Evolutionary conservation across 1,140 invertebrate genomes (phyloP), one percentile per base, ranked within the genome.

Genomic region (Laodelphax striatellus): DNA sequence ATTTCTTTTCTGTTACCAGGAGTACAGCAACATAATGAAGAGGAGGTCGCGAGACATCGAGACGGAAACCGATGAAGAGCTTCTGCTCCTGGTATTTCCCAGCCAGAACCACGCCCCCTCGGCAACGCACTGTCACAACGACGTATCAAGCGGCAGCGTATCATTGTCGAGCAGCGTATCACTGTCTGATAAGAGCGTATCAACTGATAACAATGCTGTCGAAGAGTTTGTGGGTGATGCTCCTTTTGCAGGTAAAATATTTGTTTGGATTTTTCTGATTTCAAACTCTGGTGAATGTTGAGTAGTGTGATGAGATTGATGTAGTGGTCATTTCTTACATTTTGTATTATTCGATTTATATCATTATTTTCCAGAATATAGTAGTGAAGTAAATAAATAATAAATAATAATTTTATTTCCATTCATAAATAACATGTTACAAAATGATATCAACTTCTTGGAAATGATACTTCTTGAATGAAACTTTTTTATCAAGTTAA

Each of bases 211-310:
- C 72, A 87, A 90, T 72, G 83, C 81, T 69, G 86, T 92, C 52
- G 89, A 92, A 74, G 89, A 92, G 74, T 90, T 85, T 70, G 80
- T 89, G 57, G 85, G 86, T 58, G 89, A 92, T 70, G 82, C 85
- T 57, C 89, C 90, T 57, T 94, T 91, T 77, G 88, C 89, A 73
- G 90, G 88, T 90, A 77, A 84, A 80, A n/a, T n/a, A n/a, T n/a
- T 73, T 41, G 34, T 22, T 42, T 11, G 2, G 2, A 38, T 16
- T 52, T 52, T n/a, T 28, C 24, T 14, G 8, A 44, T 8, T 14
- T 17, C 8, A 55, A 21, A 24, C 4, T 14, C 52, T 41, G 22
- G 24, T 28, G 24, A 28, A 28, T 28, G 24, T 28, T 28, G 24
- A 28, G 24, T 28, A 28, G 24, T 28, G 6, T 28, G 24, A 28